Base-by-base conservation (phyloP, 2,888 invertebrate genomes). In the Scaptomyza caliginosa region DNA sequence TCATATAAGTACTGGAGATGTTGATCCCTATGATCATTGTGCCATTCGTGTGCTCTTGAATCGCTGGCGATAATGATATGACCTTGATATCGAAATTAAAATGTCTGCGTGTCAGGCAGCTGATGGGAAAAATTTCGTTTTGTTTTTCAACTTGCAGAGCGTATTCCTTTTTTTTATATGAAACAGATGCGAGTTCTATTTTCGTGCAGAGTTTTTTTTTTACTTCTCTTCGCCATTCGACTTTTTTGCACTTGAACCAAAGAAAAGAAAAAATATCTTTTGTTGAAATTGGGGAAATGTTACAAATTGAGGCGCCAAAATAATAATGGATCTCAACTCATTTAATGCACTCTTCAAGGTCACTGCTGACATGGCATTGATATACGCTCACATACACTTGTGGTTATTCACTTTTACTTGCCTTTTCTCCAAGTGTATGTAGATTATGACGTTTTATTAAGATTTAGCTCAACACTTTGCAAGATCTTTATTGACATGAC, bases 171-270 rank as follows among this genome's bases (percentile, higher is more conserved):
- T 48, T 39, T 66, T 88, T 79, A 89, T 84, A 80, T 40, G 69
- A 89, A 84, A 59, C 86, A 87, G 89, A 87, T 87, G 89, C 11
- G 4, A 43, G 46, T 39, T 72, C 79, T 82, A 87, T 87, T 85
- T 81, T 67, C 28, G 56, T 46, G 64, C 72, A 66, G 63, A 64
- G 65, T 66, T 66, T 69, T 66, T 66, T 60, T 54, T 63, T 46
- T 40, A 28, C 28, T 67, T 46, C 19, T 10, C n/a, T 13, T 21
- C 39, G 23, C 24, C 28, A n/a, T 19, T 39, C 36, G 36, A 43
- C 24, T 39, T 40, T 54, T 59, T 43, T 76, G 80, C 85, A 68
- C 69, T 75, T 84, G 73, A 80, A 74, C 70, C 72, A 49, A 43
- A 26, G 10, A 24, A 7, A 24, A 24, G 8, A 24, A 7, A 2